These are phyloP conservation scores for Phaethon lepturus DNA, from an alignment of 2,113 vertebrate genomes.

Conservation along the genomic window DNA sequence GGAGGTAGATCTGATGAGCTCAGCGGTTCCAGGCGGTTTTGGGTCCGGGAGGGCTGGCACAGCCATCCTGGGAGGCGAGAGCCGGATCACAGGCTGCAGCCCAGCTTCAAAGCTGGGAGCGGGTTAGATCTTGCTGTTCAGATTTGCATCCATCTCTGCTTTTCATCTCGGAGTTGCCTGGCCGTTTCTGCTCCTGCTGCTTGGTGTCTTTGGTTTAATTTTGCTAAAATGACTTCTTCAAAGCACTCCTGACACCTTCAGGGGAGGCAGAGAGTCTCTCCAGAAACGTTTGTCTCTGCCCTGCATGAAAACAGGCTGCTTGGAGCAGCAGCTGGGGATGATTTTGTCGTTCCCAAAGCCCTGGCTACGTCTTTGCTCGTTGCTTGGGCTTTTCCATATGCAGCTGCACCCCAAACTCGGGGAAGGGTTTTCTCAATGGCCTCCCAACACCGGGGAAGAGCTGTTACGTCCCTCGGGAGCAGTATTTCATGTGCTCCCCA, in stretches of 20 bases:
- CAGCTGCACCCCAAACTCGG: background rate
- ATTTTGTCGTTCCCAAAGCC: background rate
- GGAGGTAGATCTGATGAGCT: background rate
- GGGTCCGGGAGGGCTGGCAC: background rate
- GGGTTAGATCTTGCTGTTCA: background rate
- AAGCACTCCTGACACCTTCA: constrained; percentile 49
- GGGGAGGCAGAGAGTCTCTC: constrained; percentile 23
- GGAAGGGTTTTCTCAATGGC: background rate
- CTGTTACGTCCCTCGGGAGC: background rate
- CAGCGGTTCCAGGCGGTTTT: background rate
- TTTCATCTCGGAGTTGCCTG: background rate
- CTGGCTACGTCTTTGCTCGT: accelerated
- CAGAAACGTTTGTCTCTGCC: background rate
- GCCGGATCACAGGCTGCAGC: background rate
- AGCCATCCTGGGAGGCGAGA: background rate
- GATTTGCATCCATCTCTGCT: background rate
- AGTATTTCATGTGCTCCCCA: accelerated
- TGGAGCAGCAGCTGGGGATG: background rate
- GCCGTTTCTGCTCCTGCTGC: background rate
- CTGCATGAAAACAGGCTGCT: background rate
- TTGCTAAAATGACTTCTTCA: constrained; percentile 3
- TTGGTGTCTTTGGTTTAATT: background rate
- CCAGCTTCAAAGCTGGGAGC: background rate
- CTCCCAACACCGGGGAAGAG: background rate
- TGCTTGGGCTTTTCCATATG: background rate